Conservation (phyloP, 2,113 vertebrate genomes). For the Egretta garzetta region DNA sequence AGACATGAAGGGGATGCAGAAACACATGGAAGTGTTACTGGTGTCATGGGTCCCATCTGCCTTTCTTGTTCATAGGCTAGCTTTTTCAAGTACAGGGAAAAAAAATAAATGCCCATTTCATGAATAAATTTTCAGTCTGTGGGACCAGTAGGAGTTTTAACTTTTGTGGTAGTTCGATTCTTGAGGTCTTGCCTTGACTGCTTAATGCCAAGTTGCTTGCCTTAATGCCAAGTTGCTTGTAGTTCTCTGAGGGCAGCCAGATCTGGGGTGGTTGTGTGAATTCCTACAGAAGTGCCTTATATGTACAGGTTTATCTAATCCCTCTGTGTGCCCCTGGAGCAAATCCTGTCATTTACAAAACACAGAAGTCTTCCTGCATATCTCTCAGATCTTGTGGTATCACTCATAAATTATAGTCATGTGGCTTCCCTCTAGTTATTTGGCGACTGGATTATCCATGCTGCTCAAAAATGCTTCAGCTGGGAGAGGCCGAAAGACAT, state of each 20-base stretch:
- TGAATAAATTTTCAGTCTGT: neutral
- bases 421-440: slow-evolving; percentile 38
- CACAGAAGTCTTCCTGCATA: neutral
- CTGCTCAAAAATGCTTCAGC: neutral
- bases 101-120: neutral
- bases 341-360: neutral
- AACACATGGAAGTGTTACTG: accelerated
- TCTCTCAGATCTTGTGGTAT: slow-evolving; percentile 36
- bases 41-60: neutral
- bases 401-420: slow-evolving; percentile 18
- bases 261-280: neutral
- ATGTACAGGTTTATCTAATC: neutral
- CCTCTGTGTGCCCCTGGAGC: neutral
- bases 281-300: neutral
- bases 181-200: neutral
- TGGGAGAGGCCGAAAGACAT: neutral
- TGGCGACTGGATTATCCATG: slow-evolving; percentile 7
- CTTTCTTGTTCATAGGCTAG: neutral
- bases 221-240: neutral
- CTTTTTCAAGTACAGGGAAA: neutral
- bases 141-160: neutral
- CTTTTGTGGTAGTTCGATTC: neutral
- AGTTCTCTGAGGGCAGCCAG: neutral
- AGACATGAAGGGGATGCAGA: neutral
- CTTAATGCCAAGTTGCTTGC: neutral